These are phyloP conservation scores for Rutpela maculata DNA, from an alignment of 2,888 invertebrate genomes.

Conservation along the genomic window DNA sequence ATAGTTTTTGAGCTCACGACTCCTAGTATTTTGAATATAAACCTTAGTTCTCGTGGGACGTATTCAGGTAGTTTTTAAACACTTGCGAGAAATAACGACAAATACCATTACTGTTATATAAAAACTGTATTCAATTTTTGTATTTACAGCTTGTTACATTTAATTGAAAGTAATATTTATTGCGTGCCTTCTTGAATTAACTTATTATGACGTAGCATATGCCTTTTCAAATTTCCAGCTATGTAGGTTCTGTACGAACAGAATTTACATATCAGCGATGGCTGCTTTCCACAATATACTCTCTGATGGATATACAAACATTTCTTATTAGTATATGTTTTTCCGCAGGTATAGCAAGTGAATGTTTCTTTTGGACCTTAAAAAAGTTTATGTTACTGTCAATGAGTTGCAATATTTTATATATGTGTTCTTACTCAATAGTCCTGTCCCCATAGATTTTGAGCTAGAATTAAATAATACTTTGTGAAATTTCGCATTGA, in stretches of 20 bases:
- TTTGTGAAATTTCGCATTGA: too few relatives aligned
- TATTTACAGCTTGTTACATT: not conserved
- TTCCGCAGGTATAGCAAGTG: slow-evolving; percentile 27
- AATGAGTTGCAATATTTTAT: not conserved
- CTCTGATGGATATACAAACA: slow-evolving; percentile 34
- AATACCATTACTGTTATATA: not conserved
- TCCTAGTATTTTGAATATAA: too few relatives aligned
- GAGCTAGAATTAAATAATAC: too few relatives aligned
- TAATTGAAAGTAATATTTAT: not conserved
- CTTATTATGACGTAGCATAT: slow-evolving; percentile 26
- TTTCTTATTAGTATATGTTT: slow-evolving; percentile 31
- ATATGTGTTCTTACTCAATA: not conserved
- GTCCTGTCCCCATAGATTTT: too few relatives aligned
- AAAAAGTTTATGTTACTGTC: slow-evolving; percentile 12
- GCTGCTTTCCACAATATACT: slow-evolving; percentile 37
- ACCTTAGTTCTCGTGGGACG: too few relatives aligned
- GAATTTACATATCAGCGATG: slow-evolving; percentile 10
- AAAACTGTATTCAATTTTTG: not conserved
- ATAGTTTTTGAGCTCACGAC: too few relatives aligned
- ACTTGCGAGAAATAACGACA: too few relatives aligned
- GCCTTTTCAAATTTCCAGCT: slow-evolving; percentile 34
- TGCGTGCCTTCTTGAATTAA: not conserved
- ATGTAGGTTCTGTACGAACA: slow-evolving; percentile 31
- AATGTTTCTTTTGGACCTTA: slow-evolving; percentile 20
- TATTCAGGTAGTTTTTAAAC: too few relatives aligned